These are phyloP conservation scores for Pangasius sanitwongsei DNA, from an alignment of 2,797 vertebrate species.

Conservation along the genomic window DNA sequence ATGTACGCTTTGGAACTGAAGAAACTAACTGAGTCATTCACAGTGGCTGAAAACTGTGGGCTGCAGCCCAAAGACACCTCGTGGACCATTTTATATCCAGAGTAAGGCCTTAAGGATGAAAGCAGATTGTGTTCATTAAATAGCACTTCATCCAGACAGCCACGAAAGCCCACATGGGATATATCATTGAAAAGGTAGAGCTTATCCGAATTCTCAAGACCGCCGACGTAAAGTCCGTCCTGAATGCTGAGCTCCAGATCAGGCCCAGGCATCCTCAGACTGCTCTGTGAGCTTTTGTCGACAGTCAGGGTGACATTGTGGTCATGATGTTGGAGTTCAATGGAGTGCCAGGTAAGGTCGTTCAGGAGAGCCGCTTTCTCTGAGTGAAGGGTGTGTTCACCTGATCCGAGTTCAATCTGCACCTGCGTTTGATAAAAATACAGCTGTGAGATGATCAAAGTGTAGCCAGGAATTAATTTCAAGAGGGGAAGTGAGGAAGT, in stretches of 20 bases:
- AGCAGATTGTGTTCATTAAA: slow-evolving; percentile 86
- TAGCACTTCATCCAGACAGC: slow-evolving; percentile 82
- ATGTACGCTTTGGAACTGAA: slow-evolving; percentile 87
- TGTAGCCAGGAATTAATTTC: neutral
- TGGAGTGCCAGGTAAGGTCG: slow-evolving; percentile 83
- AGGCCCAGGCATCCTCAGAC: slow-evolving; percentile 71
- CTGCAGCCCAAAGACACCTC: slow-evolving; percentile 87
- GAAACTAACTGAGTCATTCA: slow-evolving; percentile 84
- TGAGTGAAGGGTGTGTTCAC: slow-evolving; percentile 75
- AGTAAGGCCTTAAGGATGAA: slow-evolving; percentile 77
- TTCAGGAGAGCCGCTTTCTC: slow-evolving; percentile 74
- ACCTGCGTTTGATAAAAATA: slow-evolving; percentile 70
- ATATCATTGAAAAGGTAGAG: slow-evolving; percentile 66
- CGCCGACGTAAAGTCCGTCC: slow-evolving; percentile 82
- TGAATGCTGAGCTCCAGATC: slow-evolving; percentile 77
- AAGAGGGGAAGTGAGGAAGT: neutral
- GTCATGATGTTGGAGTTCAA: slow-evolving; percentile 75
- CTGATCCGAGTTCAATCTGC: slow-evolving; percentile 80
- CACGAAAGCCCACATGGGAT: slow-evolving; percentile 71
- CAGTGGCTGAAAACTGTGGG: slow-evolving; percentile 83
- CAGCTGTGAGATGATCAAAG: neutral
- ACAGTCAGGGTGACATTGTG: slow-evolving; percentile 75
- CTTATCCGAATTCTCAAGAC: slow-evolving; percentile 69
- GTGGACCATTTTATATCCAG: slow-evolving; percentile 80
- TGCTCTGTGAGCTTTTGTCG: slow-evolving; percentile 73